Evolutionary conservation across 2,888 invertebrate species (phyloP).

Genomic region (Spicauda simplicius): DNA sequence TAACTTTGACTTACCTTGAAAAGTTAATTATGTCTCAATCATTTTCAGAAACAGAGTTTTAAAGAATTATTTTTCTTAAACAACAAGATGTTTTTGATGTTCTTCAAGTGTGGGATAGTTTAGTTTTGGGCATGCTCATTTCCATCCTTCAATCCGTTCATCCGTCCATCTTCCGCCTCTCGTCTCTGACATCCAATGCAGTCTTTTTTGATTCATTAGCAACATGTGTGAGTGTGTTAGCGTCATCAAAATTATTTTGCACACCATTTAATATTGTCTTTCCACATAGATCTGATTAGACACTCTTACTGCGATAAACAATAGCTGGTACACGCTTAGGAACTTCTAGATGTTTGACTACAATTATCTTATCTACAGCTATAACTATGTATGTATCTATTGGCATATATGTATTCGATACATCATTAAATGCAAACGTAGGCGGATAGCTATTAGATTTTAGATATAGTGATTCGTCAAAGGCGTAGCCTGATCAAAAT

Average conservation of each 20-base stretch:
- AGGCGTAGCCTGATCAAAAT: not conserved
- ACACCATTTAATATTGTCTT: constrained; percentile 67
- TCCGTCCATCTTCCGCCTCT: constrained; percentile 53
- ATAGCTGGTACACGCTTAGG: constrained; percentile 25
- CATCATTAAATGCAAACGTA: too few relatives aligned
- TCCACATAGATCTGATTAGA: constrained; percentile 53
- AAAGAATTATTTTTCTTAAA: not conserved
- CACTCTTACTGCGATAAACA: constrained; percentile 26
- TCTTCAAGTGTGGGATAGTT: constrained; percentile 47
- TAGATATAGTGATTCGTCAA: not conserved
- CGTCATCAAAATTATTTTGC: constrained; percentile 57
- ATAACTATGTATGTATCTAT: constrained; percentile 13
- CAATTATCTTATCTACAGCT: not conserved
- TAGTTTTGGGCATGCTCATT: constrained; percentile 59
- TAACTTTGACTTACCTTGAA: too few relatives aligned
- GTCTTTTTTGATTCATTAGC: constrained; percentile 76
- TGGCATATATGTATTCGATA: constrained; percentile 10
- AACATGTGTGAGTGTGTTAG: constrained; percentile 70
- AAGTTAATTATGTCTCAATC: too few relatives aligned
- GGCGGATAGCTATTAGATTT: not conserved
- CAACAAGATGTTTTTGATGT: constrained; percentile 48
- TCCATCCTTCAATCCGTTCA: constrained; percentile 53
- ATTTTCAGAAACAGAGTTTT: too few relatives aligned
- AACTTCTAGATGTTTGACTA: constrained; percentile 11
- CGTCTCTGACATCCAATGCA: constrained; percentile 57